phyloP scores from a whole-genome alignment of 2,113 vertebrate genomes.

The Mus spicilegus region DNA sequence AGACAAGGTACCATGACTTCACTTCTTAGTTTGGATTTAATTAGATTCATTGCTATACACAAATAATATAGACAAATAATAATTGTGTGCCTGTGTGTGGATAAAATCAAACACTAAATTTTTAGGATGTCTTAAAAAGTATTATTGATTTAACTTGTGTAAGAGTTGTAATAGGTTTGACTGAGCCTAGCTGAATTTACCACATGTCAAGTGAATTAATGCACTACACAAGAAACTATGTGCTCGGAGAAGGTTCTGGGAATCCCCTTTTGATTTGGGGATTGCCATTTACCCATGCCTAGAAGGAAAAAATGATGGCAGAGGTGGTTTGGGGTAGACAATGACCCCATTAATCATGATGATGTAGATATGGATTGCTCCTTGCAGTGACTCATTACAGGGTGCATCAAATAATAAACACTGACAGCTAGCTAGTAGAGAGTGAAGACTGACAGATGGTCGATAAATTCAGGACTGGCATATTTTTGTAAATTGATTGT shows the following conservation, averaged over 20 bases:
- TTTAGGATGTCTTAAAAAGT: conserved; percentile 36
- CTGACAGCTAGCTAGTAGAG: conserved; percentile 84
- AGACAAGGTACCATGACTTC: background rate
- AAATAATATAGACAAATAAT: conserved; percentile 27
- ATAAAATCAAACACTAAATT: background rate
- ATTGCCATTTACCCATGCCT: conserved; percentile 26
- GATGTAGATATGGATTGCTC: conserved; percentile 82
- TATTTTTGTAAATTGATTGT: conserved; percentile 83
- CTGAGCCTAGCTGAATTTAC: conserved; percentile 40
- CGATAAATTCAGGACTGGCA: conserved; percentile 85
- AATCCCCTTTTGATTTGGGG: conserved; percentile 68
- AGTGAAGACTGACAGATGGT: conserved; percentile 88
- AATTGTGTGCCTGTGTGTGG: background rate
- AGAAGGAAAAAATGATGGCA: conserved; percentile 76
- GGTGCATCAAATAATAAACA: conserved; percentile 86
- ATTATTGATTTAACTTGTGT: conserved; percentile 42
- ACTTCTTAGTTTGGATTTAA: conserved; percentile 14
- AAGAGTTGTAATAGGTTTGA: conserved; percentile 27
- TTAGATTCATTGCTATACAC: background rate
- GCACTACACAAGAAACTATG: conserved; percentile 39
- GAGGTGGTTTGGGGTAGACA: conserved; percentile 76
- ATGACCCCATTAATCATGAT: conserved; percentile 86
- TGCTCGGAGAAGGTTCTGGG: conserved; percentile 21
- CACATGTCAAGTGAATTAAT: conserved; percentile 35
- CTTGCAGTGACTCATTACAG: conserved; percentile 85